Base-by-base conservation (phyloP, 2,888 invertebrate species). In the Neocrepidodera transversa region DNA sequence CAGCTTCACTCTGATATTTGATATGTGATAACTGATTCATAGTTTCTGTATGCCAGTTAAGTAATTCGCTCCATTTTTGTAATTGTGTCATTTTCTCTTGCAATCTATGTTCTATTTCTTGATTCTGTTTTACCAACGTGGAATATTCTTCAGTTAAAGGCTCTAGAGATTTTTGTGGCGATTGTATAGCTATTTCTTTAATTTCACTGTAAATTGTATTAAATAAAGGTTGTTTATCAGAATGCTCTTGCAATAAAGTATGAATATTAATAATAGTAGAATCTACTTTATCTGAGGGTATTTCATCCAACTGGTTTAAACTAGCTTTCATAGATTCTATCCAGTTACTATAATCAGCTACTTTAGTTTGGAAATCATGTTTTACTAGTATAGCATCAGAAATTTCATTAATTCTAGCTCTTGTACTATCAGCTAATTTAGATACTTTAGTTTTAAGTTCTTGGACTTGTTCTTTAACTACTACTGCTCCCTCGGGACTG, bases 301-400 rank as follows among this genome's bases (percentile, higher is more conserved):
- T 86, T 76, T 92, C 92, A 74, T 92, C 91, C 53, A 92, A 88
- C 70, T 91, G 89, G 42, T 87, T 87, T 16, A 90, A 84, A 69
- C 89, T 89, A 26, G 86, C 83, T 65, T 86, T 85, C 57, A 93
- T 83, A 50, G 88, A 85, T 14, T 88, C 86, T 78, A 93, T 87
- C 91, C 93, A 93, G 65, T 88, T 89, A 28, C 88, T 87, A 67
- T 93, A 92, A 65, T 89, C 89, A 1, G 87, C 85, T 60, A 93
- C 81, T 76, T 90, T 91, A 5, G 88, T 87, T 76, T 90, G 86
- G 71, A 93, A 91, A 73, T 95, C 94, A 81, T 95, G 93, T 56
- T 90, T 84, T 0, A 90, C 84, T 43, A 93, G 85, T 40, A 93
- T 88, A 28, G 90, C 88, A 74, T 94, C 93, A 0, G 93, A 92